Percentiles rank a stretch among this genome's conserved stretches.
These are phyloP conservation scores for Microtus ochrogaster DNA, from an alignment of 2,113 vertebrate genomes.

Conservation along the genomic window DNA sequence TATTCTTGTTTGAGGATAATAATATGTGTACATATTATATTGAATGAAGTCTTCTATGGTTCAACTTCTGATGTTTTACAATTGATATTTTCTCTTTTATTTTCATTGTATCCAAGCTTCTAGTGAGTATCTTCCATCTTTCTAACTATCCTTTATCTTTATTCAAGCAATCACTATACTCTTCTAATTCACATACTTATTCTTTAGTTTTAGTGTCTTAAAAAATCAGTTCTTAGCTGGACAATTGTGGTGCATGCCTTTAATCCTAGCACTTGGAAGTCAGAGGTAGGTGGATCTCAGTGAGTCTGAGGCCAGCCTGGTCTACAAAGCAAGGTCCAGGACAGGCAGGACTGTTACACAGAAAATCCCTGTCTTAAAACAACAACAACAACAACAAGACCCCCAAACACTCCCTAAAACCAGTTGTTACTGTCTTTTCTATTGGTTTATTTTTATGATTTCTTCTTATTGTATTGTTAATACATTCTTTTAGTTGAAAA, in stretches of 20 bases:
- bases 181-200: not conserved
- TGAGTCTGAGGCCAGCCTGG: too few species aligned
- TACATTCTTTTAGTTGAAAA: not conserved
- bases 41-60: not conserved
- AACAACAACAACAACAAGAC: too few species aligned
- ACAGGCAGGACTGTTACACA: too few species aligned
- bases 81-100: constrained; percentile 18
- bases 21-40: not conserved
- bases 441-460: constrained; percentile 1
- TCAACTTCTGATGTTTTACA: not conserved
- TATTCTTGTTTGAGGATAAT: not conserved
- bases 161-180: not conserved
- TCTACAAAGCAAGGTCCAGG: too few species aligned
- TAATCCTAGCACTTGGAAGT: too few species aligned
- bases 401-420: not conserved
- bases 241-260: too few species aligned
- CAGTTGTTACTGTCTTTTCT: not conserved
- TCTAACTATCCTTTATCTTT: not conserved
- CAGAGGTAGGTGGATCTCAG: too few species aligned
- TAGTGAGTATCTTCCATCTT: not conserved
- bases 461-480: not conserved
- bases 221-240: not conserved
- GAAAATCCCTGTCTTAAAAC: too few species aligned
- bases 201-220: not conserved
- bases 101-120: not conserved